A percentile compares a stretch with the other conserved stretches of the same genome.
These are phyloP conservation scores for Ceyx margarethae DNA, from an alignment of 2,113 vertebrate species.

Conservation along the genomic window DNA sequence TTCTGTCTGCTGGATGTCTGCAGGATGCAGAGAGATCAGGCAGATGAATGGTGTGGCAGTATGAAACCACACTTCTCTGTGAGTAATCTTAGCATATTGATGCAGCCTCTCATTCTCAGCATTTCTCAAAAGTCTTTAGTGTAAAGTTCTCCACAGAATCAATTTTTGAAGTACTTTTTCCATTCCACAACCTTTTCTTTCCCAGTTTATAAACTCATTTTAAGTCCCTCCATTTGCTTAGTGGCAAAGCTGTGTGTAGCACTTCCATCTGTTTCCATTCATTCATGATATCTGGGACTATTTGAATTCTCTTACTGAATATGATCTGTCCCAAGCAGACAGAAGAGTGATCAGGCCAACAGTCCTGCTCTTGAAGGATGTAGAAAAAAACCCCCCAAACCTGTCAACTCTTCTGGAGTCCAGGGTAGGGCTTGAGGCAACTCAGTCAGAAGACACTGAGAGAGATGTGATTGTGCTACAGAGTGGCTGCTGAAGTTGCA, in stretches of 20 bases:
- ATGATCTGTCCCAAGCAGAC: background rate
- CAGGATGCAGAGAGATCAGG: slow-evolving; percentile 29
- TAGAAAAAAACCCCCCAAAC: background rate
- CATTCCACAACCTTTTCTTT: background rate
- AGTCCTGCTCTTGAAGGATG: background rate
- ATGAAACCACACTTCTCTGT: slow-evolving; percentile 13
- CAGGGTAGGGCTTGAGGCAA: rapidly evolving
- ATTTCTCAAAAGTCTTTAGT: slow-evolving; percentile 18
- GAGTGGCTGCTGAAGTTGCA: background rate
- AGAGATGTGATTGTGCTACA: background rate
- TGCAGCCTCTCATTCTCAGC: slow-evolving; percentile 21
- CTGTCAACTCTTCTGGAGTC: background rate
- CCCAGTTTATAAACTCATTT: background rate
- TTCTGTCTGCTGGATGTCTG: slow-evolving; percentile 30
- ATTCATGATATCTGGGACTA: background rate
- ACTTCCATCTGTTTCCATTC: background rate
- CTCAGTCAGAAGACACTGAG: background rate
- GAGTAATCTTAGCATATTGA: slow-evolving; percentile 28
- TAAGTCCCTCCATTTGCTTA: background rate
- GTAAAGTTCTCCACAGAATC: background rate
- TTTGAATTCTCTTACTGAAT: background rate
- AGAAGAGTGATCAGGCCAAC: background rate
- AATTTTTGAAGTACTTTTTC: background rate
- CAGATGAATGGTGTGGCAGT: slow-evolving; percentile 3
- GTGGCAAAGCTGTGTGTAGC: background rate